Base-by-base conservation (phyloP, 1,140 invertebrate species). In the Drosophila azteca region DNA sequence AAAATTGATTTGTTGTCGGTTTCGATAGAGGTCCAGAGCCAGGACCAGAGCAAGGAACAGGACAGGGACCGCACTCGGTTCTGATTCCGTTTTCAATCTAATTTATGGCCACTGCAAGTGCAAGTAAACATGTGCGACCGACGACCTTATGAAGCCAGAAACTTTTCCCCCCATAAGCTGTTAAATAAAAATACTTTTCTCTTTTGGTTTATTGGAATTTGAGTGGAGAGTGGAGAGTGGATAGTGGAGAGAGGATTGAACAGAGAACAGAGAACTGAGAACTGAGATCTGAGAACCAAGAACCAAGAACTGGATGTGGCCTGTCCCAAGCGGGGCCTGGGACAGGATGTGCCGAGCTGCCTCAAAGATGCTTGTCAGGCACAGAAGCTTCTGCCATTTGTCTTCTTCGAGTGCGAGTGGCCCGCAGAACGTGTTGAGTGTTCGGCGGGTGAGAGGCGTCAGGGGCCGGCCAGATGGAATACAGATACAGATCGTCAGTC, bases 1-100 rank as follows among this genome's bases (percentile, higher is more conserved):
- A 90, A 90, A 90, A 90, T 90, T 90, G 87, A 90, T 90, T 90
- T 90, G 87, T 90, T 89, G 87, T 87, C 87, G 81, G 90, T 77
- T 85, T 90, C 78, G 64, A 68, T 70, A 51, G 66, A 64, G 64
- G 55, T 39, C 4, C 35, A 35, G 50, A 65, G 31, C 31, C 39
- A 60, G 39, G 45, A 45, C 53, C 41, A 53, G 44, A 8, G 2
- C 7, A 0, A 3, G 35, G 50, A 35, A 51, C 58, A 39, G 53
- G 46, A 20, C 50, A 60, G 68, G 43, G 46, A 46, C 31, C 43
- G 48, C 51, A 53, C 15, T 68, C 52, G 64, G 63, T 24, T 46
- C 41, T 61, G 73, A 70, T 77, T 88, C 79, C 75, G 75, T 88
- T 83, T 88, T 88, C 83, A 82, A 88, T 87, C 64, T 88, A 88